Base-by-base conservation (phyloP, 2,888 invertebrate species). In the Drosophila anomalata region DNA sequence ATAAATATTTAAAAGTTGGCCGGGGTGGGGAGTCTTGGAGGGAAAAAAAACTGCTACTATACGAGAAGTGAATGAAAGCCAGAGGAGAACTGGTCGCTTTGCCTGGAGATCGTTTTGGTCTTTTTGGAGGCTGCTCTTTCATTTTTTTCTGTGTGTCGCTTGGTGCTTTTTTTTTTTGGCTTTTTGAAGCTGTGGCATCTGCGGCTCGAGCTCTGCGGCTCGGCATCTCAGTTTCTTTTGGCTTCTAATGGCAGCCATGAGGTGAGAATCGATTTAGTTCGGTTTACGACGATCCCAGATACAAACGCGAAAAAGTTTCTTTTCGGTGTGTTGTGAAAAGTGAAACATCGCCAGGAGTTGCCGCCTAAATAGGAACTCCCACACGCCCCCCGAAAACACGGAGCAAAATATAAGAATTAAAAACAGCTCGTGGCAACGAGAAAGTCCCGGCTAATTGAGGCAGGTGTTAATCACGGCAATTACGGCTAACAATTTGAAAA, bases 201-300 rank as follows among this genome's bases (percentile, higher is more conserved):
- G 17, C 17, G 59, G 56, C 78, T 75, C 73, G 55, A 56, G 61
- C 76, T 78, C 50, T 57, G 73, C 55, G 58, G 61, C 73, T 73
- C 67, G 68, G 48, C 61, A 59, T 61, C 68, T 68, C 57, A 74
- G 76, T 73, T 62, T 77, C 80, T 87, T 87, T 80, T 77, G 76
- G 89, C 91, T 91, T 91, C 91, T 91, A 91, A 91, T 91, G 89
- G 78, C 82, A 79, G 88, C 86, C 88, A 87, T 79, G 82, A 89
- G 81, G 77, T 89, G 91, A 89, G 90, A 91, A 90, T 91, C 89
- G 89, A 90, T 90, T 91, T 91, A 91, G 91, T 91, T 86, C 84
- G 80, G 87, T 90, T 89, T 88, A 90, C 83, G 89, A 87, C 85
- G 90, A 90, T 89, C 90, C 78, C 81, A 89, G 90, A 90, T 88